These are phyloP conservation scores for Protomyctophum bolini DNA, from an alignment of 2,113 vertebrate genomes.

Conservation along the genomic window DNA sequence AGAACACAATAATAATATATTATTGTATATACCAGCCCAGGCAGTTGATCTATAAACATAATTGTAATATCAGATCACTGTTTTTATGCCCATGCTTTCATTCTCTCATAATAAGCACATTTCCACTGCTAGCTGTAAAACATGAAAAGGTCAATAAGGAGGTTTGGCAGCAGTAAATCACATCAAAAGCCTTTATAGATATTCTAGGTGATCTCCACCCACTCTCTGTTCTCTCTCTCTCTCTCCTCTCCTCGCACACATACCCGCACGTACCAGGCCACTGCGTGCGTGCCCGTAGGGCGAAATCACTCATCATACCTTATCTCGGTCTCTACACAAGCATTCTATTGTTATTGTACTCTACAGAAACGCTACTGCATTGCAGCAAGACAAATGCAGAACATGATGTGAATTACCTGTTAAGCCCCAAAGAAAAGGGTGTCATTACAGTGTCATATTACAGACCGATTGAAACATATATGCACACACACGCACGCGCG, in stretches of 20 bases:
- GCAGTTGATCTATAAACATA: not conserved
- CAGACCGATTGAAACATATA: not conserved
- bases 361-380: conserved; percentile 40
- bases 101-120: not conserved
- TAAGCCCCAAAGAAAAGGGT: not conserved
- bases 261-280: conserved; percentile 1
- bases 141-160: conserved; percentile 17
- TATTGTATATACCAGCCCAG: no score
- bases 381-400: conserved; percentile 46
- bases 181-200: conserved; percentile 1
- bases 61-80: not conserved
- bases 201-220: conserved; percentile 18
- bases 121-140: conserved; percentile 6
- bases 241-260: not conserved
- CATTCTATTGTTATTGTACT: conserved; percentile 33
- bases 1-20: not conserved
- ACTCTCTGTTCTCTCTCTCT: not conserved
- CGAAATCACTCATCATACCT: conserved; percentile 57
- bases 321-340: conserved; percentile 40
- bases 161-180: conserved; percentile 19
- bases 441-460: conserved; percentile 41
- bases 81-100: not conserved
- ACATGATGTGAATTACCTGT: conserved; percentile 3
- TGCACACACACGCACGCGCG: conserved; percentile 5
- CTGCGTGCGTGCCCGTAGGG: conserved; percentile 39